phyloP scores from a whole-genome alignment of 2,888 invertebrate species.

The Pachycephus smyrnensis region DNA sequence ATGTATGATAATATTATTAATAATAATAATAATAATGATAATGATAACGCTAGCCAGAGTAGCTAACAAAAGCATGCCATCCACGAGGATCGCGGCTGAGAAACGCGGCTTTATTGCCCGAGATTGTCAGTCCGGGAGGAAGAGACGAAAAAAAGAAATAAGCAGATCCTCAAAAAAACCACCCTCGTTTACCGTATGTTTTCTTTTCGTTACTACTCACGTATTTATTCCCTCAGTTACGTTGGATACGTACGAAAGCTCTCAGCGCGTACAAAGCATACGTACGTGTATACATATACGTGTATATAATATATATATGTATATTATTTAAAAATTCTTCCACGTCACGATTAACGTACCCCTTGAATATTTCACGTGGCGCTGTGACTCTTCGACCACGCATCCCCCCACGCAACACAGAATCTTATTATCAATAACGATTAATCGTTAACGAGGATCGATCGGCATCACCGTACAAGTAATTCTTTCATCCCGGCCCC shows the following conservation, averaged over 20 bases:
- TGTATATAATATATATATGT: neutral
- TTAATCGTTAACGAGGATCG: neutral
- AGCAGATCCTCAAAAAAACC: neutral
- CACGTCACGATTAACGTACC: neutral
- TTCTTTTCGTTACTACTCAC: neutral
- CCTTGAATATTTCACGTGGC: neutral
- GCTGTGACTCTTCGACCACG: neutral
- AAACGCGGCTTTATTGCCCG: neutral
- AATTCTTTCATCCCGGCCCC: neutral
- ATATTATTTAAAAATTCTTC: neutral
- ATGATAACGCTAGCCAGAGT: neutral
- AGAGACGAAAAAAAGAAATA: neutral
- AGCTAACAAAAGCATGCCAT: neutral
- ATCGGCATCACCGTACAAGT: neutral
- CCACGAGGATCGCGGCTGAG: neutral
- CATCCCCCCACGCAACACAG: neutral
- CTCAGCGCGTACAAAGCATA: neutral
- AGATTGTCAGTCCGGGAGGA: neutral
- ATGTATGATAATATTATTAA: neutral
- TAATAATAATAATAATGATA: neutral
- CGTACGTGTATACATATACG: neutral
- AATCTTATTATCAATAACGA: neutral
- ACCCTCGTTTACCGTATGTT: neutral
- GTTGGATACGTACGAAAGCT: neutral
- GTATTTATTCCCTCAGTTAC: neutral